Evolutionary conservation across 2,888 invertebrate genomes (phyloP), one percentile per base, ranked within the genome.

Genomic region (Callyntrura sp.): DNA sequence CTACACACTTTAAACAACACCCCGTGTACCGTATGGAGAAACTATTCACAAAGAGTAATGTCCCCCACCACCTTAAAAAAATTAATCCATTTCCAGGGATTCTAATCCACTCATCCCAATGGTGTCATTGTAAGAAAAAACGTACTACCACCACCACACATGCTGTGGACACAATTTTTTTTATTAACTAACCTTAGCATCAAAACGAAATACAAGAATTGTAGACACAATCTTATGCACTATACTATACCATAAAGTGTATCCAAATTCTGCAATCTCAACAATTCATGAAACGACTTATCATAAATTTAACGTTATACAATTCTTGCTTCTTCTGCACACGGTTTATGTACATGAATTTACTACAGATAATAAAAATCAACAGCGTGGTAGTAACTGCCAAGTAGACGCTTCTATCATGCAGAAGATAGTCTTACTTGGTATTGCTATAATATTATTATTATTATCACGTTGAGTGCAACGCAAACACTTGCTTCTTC

Each of bases 21-120:
- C 2, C 70, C 43, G 14, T 43, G 17, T 70, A 76, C 76, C 48
- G 48, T 76, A 48, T 76, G 76, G 76, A 48, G 48, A 48, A 25
- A 51, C 14, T 51, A 25, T 51, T 25, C 51, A 76, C 25, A 23
- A 48, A 76, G 48, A 76, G 76, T 48, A 76, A 76, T 70, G 48
- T 14, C 11, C 76, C 23, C 25, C 76, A 51, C 45, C 9, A 70
- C 23, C 25, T 6, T 45, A 6, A 12, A 48, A 14, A 43, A 17
- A 43, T 70, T 23, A 45, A 17, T 45, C 73, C 48, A 68, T 68
- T 11, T 76, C 76, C 48, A 76, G 73, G 28, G 68, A 8, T 17
- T 4, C 4, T 68, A 62, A 23, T n/a, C 1, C 35, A 68, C 35
- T 68, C 25, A 60, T 23, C 4, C 3, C 20, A 5, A 11, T 20